A percentile compares a stretch with the other conserved stretches of the same genome.
These are phyloP conservation scores for Acrobasis suavella DNA, from an alignment of 2,888 invertebrate species.

Conservation along the genomic window DNA sequence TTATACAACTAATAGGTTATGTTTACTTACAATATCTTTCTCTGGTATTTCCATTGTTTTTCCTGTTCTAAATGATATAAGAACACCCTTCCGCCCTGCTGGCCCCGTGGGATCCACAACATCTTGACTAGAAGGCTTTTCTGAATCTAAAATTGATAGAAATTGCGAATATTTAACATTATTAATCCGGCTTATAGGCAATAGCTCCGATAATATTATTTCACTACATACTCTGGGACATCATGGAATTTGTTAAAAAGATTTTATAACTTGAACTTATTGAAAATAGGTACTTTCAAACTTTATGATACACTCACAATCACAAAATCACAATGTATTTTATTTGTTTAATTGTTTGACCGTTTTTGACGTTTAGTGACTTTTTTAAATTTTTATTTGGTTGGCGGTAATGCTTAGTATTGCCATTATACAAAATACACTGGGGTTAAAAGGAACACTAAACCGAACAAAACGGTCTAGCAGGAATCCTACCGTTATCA, in stretches of 20 bases:
- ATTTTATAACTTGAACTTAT: neutral
- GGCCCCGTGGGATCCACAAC: slow-evolving; percentile 89
- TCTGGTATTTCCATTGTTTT: slow-evolving; percentile 94
- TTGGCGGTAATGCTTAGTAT: no score
- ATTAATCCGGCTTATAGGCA: neutral
- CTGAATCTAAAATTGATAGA: slow-evolving; percentile 59
- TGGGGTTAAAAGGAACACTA: no score
- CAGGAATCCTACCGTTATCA: no score
- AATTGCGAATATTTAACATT: slow-evolving; percentile 24
- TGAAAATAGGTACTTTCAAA: neutral
- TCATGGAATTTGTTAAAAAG: slow-evolving; percentile 30
- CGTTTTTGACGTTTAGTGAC: no score
- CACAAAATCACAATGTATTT: no score
- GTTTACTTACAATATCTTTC: slow-evolving; percentile 88
- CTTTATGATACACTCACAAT: neutral
- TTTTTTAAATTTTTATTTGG: no score
- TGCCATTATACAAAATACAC: no score
- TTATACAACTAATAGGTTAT: slow-evolving; percentile 47
- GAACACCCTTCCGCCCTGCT: slow-evolving; percentile 89
- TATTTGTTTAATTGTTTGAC: no score
- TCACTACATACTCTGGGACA: slow-evolving; percentile 67
- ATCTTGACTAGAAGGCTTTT: slow-evolving; percentile 71
- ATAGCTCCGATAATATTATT: slow-evolving; percentile 3
- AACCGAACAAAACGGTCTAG: no score
- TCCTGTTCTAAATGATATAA: slow-evolving; percentile 91